phyloP scores from a whole-genome alignment of 2,888 invertebrate species.

The Myopa tessellatipennis region DNA sequence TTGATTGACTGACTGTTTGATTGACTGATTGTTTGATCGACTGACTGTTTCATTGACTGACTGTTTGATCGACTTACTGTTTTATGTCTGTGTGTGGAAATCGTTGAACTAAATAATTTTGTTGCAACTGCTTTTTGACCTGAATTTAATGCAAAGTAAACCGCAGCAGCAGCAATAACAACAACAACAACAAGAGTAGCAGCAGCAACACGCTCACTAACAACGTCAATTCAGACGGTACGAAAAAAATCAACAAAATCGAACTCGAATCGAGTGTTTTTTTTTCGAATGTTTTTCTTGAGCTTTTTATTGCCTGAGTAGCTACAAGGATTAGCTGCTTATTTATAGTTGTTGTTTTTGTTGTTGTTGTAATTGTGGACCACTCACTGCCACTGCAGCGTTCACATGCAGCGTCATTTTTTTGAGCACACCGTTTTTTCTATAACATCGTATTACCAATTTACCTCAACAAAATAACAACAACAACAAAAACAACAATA shows the following conservation, averaged over 20 bases:
- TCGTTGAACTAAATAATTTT: neutral
- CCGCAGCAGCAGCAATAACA: neutral
- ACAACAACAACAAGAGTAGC: no score
- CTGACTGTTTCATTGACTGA: no score
- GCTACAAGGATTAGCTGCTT: neutral
- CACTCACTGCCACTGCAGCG: neutral
- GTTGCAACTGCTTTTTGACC: neutral
- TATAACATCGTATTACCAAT: neutral
- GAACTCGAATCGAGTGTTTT: neutral
- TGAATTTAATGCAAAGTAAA: neutral
- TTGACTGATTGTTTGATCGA: no score
- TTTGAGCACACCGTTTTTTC: no score
- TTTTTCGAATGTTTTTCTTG: neutral
- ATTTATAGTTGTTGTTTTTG: neutral
- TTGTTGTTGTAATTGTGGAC: neutral
- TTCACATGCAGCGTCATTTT: no score
- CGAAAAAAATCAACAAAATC: neutral
- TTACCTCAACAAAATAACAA: no score
- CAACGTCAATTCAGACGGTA: neutral
- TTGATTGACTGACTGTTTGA: no score
- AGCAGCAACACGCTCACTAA: neutral
- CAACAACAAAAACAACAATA: no score
- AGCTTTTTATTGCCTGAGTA: neutral
- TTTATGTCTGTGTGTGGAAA: neutral
- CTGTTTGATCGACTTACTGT: no score